Percentiles rank a stretch among this genome's conserved stretches.
These are phyloP conservation scores for Melanaphis sacchari DNA, from an alignment of 1,140 invertebrate species.

Conservation along the genomic window DNA sequence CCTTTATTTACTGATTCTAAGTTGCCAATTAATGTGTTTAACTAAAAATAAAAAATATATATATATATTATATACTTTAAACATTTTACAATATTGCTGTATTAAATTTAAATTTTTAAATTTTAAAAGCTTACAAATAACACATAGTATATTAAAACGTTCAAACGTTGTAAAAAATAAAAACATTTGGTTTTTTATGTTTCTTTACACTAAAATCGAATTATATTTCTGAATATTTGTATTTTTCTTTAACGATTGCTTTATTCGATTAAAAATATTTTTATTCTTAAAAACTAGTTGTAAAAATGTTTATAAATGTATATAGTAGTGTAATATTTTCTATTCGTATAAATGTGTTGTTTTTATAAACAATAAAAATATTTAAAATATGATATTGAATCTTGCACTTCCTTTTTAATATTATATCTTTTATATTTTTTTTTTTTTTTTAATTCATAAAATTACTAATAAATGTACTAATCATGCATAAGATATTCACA, in stretches of 20 bases:
- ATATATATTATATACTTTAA: no score
- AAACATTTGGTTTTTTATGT: neutral
- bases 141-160: neutral
- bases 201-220: neutral
- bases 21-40: no score
- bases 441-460: neutral
- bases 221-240: neutral
- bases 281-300: neutral
- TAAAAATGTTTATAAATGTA: neutral
- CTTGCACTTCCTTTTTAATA: no score
- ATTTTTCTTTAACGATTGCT: neutral
- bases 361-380: neutral
- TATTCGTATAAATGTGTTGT: neutral
- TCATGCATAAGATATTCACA: no score
- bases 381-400: neutral
- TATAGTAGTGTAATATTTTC: neutral
- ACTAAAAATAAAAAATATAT: no score
- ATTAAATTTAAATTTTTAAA: neutral
- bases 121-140: neutral
- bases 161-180: conserved; percentile 9
- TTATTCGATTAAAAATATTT: conserved; percentile 7
- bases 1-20: no score
- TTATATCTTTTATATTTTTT: no score
- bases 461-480: neutral
- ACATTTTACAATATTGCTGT: neutral